Conservation (phyloP, 1,140 invertebrate genomes). For the Platorchestia sp. region DNA sequence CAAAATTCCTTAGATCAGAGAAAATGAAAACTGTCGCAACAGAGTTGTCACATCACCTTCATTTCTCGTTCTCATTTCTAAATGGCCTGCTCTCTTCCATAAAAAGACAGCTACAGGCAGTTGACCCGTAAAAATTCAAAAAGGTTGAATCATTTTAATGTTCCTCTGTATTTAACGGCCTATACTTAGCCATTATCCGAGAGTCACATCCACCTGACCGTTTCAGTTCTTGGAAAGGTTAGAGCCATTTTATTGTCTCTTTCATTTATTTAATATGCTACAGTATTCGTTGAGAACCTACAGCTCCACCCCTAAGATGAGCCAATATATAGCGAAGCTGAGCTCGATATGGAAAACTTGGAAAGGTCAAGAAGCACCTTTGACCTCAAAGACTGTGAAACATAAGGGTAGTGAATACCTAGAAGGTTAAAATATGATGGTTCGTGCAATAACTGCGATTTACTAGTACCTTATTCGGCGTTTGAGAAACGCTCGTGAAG, state of each 20-base stretch:
- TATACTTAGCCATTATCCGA: background rate
- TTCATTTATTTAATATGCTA: background rate
- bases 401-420: background rate
- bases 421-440: background rate
- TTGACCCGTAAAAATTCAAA: background rate
- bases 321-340: background rate
- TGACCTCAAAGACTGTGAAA: background rate
- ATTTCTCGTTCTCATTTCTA: background rate
- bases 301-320: background rate
- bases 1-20: too few species aligned
- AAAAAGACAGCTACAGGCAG: background rate
- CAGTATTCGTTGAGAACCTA: background rate
- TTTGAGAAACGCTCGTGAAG: background rate
- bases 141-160: background rate
- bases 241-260: background rate
- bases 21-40: background rate
- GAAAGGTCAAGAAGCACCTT: constrained; percentile 4
- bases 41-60: background rate
- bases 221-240: background rate
- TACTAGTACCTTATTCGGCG: background rate
- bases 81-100: background rate
- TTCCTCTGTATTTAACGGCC: background rate
- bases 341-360: background rate
- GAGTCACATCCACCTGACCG: background rate
- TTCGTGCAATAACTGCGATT: constrained; percentile 4